Base-by-base conservation (phyloP, 2,797 vertebrate species). In the Sciurus vulgaris region DNA sequence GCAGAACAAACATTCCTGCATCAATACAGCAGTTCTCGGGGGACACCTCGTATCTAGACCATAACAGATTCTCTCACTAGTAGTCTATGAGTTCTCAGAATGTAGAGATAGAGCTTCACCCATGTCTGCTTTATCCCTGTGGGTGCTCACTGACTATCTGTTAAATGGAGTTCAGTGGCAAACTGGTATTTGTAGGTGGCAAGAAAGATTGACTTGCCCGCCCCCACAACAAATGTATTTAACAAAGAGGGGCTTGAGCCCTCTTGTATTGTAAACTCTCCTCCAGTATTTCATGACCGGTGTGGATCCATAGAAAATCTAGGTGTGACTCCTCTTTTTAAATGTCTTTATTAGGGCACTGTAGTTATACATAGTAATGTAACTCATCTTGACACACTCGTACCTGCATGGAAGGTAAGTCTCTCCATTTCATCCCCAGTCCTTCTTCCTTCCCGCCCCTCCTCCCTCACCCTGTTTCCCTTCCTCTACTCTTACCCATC, bases 141-240 rank as follows among this genome's bases (percentile, higher is more conserved):
- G 33, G 11, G 5, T 63, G 7, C 47, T 86, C 70, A 73, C 9
- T 65, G 78, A 67, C 13, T 86, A 61, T 74, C 41, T 51, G n/a
- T 82, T 89, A 76, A 51, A 22, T 94, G 67, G 26, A 95, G 87
- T 86, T 54, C 83, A 89, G 90, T 47, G 65, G 33, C 1, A 82
- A 77, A 67, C 47, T 13, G 44, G 81, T 7, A 26, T 44, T 82
- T 65, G 3, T 47, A 65, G 38, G 38, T 92, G 20, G 59, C 59
- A 61, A 61, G 8, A 59, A 26, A 24, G 56, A 10, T 24, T 93
- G 49, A 26, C 38, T 65, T 70, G 17, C 41, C 38, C n/a, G n/a
- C n/a, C 61, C 44, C 92, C 78, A 38, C 28, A 72, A 51, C 94
- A 88, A 51, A 33, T 20, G 30, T 26, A 30, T 77, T 93, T 70